Conservation (phyloP, 2,113 vertebrate species). For the Daubentonia madagascariensis region DNA sequence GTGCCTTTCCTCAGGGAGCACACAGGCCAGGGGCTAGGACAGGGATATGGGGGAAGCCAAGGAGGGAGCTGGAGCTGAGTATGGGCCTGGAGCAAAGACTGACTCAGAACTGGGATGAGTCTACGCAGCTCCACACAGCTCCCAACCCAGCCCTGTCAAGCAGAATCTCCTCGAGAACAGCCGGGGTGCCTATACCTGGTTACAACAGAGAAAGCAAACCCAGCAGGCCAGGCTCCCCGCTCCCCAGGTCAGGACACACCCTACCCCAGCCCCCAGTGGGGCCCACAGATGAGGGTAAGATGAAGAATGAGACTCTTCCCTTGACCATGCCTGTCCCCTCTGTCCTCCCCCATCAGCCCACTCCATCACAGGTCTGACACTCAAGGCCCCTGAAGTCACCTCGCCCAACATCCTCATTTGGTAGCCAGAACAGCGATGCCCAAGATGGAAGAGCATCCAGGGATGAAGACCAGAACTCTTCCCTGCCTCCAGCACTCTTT, state of each 20-base stretch:
- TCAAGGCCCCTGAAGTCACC: background rate
- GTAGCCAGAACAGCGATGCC: background rate
- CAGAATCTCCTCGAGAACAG: background rate
- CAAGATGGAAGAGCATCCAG: background rate
- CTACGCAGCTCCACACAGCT: background rate
- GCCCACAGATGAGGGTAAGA: background rate
- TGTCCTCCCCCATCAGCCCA: background rate
- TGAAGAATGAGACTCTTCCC: background rate
- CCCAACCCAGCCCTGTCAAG: background rate
- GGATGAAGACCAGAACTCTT: background rate
- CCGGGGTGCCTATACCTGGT: background rate
- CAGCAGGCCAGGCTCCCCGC: background rate
- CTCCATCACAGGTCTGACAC: background rate
- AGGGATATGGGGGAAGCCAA: background rate
- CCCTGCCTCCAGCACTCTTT: background rate
- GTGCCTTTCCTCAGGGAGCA: background rate
- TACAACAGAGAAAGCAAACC: background rate
- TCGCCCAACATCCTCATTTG: background rate
- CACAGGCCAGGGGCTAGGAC: background rate
- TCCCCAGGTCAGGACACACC: background rate
- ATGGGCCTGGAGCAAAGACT: background rate
- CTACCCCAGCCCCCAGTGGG: background rate
- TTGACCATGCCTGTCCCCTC: rapidly evolving
- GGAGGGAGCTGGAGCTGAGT: background rate
- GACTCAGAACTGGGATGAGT: background rate